Evolutionary conservation across 2,113 vertebrate species (phyloP), one percentile per base, ranked within the genome.

Genomic region (Eurypyga helias): DNA sequence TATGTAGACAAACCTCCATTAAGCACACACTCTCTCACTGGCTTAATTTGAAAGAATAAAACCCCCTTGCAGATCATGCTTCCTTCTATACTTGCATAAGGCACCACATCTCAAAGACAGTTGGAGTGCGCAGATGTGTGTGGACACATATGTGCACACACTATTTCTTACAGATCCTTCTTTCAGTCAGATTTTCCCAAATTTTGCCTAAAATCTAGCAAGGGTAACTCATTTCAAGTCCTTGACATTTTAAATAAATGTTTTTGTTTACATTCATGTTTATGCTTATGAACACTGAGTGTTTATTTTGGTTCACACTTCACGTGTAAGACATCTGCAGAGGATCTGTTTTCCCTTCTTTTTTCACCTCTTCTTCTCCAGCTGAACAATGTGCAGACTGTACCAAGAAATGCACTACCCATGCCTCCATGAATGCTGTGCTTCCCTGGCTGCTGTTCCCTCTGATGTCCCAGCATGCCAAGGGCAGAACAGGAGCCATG

Each of bases 1-100:
- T 94, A 52, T 93, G 87, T 81, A 96, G 95, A 93, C 89, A 89
- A 86, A 69, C 58, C 31, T 89, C 73, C 73, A 66, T 93, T 79
- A 84, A 87, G 76, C 61, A 41, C 62, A 87, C 54, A 38, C 31
- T 69, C 34, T 72, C 52, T 91, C 66, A 61, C 13, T 82, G n/a
- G 36, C 61, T 95, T 85, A 21, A 54, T 70, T 43, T 77, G 71
- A 76, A 94, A 72, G 25, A 57, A n/a, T 45, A 79, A 88, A 90
- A 70, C 4, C 45, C 45, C 36, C 33, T 67, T 77, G 45, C 58
- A 85, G 66, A 58, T 41, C 34, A 45, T 0, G 0, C 19, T 46
- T 85, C 78, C 52, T 85, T 65, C 70, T 48, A 31, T 17, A 13
- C 21, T 61, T 45, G 41, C 31, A 24, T 24, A 64, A 91, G 36